phyloP scores from a whole-genome alignment of 92 coral and sea anemone species.

The Porites evermanni region DNA sequence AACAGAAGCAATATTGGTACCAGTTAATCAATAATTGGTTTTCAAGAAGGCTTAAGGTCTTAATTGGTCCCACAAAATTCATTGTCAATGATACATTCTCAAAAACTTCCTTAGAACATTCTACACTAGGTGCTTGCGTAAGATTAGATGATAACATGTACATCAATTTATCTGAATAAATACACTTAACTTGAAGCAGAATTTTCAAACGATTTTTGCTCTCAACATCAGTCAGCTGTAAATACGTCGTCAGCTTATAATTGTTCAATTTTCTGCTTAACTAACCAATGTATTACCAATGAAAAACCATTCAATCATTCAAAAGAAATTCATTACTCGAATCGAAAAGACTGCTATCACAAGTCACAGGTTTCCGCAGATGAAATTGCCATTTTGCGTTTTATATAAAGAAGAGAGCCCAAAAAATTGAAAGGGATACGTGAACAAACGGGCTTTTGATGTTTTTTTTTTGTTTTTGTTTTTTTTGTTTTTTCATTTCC shows the following conservation, averaged over 20 bases:
- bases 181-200: neutral
- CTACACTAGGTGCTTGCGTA: neutral
- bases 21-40: neutral
- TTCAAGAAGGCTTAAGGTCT: neutral
- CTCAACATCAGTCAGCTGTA: neutral
- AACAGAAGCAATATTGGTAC: conserved; percentile 8
- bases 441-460: neutral
- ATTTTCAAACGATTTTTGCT: neutral
- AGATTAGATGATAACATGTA: neutral
- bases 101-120: conserved; percentile 20
- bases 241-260: neutral
- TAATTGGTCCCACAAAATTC: neutral
- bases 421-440: neutral
- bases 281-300: neutral
- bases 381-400: neutral
- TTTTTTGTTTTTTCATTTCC: neutral
- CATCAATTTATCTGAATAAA: neutral
- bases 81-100: neutral
- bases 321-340: neutral
- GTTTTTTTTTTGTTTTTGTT: too few relatives aligned
- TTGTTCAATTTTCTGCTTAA: neutral
- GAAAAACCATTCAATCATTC: neutral
- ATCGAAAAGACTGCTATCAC: neutral
- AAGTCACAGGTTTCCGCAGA: neutral
- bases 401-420: neutral